phyloP scores from a whole-genome alignment of 2,797 vertebrate species.

The Hapalemur alaotrensis region DNA sequence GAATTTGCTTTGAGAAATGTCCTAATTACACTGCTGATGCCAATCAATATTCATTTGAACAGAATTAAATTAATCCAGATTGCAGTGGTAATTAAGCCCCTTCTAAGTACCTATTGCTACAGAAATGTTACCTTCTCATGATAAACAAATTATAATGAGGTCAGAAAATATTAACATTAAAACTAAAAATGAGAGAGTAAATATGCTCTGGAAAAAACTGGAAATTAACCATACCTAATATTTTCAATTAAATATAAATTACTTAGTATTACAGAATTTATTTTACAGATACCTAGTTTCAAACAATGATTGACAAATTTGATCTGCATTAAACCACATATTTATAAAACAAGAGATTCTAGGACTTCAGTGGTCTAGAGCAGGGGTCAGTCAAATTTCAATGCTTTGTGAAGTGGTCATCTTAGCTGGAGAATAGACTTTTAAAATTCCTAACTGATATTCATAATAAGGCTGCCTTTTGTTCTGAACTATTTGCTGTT shows the following conservation, averaged over 20 bases:
- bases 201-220: background rate
- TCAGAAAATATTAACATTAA: slow-evolving; percentile 18
- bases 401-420: background rate
- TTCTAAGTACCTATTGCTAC: background rate
- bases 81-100: slow-evolving; percentile 56
- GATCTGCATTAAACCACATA: background rate
- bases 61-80: slow-evolving; percentile 45
- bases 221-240: background rate
- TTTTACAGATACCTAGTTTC: background rate
- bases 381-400: background rate
- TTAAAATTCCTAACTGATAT: background rate
- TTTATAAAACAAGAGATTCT: background rate
- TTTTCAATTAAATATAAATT: background rate
- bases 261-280: background rate
- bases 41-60: slow-evolving; percentile 64
- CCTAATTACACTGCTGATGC: slow-evolving; percentile 53
- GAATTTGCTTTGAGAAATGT: slow-evolving; percentile 24
- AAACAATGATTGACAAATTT: background rate
- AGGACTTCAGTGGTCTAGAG: background rate
- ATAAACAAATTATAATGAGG: background rate
- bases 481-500: background rate
- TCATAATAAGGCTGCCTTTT: background rate
- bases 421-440: background rate
- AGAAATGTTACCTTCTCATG: slow-evolving; percentile 22
- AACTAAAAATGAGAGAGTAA: background rate